Percentiles rank a stretch among this genome's conserved stretches.
Evolutionary conservation across 23 tunicate genomes (phyloP).

Genomic region (Aplidium turbinatum): DNA sequence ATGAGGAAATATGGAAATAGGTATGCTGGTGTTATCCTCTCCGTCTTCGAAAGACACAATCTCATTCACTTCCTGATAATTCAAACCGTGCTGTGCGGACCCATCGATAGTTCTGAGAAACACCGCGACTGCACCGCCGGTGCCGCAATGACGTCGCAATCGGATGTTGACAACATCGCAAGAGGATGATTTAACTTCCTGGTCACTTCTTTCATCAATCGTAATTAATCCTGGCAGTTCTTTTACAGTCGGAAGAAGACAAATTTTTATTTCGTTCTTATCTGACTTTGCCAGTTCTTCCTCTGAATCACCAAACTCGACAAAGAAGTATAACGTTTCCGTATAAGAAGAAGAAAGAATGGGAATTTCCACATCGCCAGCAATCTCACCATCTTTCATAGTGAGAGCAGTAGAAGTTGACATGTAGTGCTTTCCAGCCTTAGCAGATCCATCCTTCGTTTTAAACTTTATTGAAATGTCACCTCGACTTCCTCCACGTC

Average conservation of each 20-base stretch:
- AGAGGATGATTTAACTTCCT: background rate
- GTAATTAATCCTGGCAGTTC: constrained; percentile 17
- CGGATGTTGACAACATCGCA: background rate
- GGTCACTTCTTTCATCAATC: background rate
- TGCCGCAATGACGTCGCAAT: constrained; percentile 12
- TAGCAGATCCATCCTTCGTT: constrained; percentile 58
- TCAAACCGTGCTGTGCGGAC: constrained; percentile 12
- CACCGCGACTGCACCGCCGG: constrained; percentile 27
- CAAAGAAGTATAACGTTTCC: constrained; percentile 11
- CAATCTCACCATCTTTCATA: constrained; percentile 13
- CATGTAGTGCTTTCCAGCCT: constrained; percentile 47
- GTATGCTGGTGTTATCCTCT: background rate
- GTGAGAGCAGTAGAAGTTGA: background rate
- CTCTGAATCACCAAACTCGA: constrained; percentile 16
- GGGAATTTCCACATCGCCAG: background rate
- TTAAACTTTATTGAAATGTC: constrained; percentile 34
- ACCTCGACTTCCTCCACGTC: constrained; percentile 59
- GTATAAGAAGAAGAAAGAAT: constrained; percentile 36
- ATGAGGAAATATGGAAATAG: background rate
- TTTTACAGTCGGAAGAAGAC: constrained; percentile 42
- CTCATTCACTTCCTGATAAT: constrained; percentile 11
- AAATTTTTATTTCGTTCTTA: background rate
- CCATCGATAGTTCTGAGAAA: background rate
- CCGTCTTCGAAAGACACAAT: background rate
- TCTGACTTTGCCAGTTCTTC: constrained; percentile 17